These are phyloP conservation scores for Epinephelus malabaricus DNA, from an alignment of 2,797 vertebrate genomes.

Conservation along the genomic window DNA sequence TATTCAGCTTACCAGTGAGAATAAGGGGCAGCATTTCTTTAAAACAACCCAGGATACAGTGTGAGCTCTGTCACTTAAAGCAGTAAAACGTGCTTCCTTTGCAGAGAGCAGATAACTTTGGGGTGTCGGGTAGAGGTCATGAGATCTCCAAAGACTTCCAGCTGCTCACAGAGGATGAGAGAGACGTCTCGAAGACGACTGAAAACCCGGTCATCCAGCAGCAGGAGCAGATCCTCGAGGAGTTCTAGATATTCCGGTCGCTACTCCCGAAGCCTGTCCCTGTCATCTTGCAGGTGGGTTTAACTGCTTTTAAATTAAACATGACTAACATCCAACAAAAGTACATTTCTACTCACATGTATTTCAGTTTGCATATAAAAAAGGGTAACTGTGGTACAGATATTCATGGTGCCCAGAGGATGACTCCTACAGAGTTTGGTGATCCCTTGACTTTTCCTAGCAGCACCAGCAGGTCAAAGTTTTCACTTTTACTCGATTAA, in stretches of 20 bases:
- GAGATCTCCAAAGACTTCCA: conserved; percentile 70
- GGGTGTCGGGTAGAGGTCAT: conserved; percentile 81
- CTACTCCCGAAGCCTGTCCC: conserved; percentile 89
- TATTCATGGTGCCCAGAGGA: background rate
- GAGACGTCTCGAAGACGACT: conserved; percentile 69
- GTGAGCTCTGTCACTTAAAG: conserved; percentile 29
- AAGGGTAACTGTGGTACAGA: background rate
- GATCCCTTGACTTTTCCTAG: background rate
- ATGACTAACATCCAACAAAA: background rate
- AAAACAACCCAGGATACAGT: conserved; percentile 14
- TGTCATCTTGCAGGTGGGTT: conserved; percentile 89
- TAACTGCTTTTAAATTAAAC: background rate
- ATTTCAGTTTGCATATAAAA: background rate
- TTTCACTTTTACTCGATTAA: no score
- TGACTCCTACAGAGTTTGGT: background rate
- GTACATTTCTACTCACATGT: background rate
- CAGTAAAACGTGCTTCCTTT: conserved; percentile 53
- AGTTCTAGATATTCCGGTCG: conserved; percentile 87
- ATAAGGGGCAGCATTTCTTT: conserved; percentile 16
- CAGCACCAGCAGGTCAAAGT: no score
- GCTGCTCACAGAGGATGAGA: conserved; percentile 75
- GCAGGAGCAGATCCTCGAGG: conserved; percentile 85
- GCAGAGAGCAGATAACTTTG: conserved; percentile 83
- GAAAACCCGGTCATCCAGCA: conserved; percentile 84
- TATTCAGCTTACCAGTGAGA: conserved; percentile 32